Percentiles rank a stretch among this genome's conserved stretches.
phyloP scores from a whole-genome alignment of 2,113 vertebrate species.

The Recurvirostra avosetta region DNA sequence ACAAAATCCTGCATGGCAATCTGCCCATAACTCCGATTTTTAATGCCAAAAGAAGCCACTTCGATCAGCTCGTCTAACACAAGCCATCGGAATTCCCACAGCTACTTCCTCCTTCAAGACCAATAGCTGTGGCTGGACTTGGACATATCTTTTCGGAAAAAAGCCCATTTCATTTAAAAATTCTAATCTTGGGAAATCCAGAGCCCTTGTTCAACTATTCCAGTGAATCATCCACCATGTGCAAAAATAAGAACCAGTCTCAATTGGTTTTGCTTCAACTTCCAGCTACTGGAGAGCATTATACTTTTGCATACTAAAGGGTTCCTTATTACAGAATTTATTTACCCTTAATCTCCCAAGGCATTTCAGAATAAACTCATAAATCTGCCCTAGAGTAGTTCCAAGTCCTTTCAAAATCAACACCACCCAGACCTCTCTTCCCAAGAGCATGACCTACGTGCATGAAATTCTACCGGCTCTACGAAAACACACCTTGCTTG shows the following conservation, averaged over 20 bases:
- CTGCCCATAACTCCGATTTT: not conserved
- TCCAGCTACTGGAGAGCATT: not conserved
- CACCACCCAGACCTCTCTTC: not conserved
- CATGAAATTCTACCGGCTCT: not conserved
- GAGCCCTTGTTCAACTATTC: not conserved
- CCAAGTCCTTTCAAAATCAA: not conserved
- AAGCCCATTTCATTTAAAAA: slow-evolving; percentile 9
- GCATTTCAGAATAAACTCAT: not conserved
- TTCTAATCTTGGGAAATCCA: slow-evolving; percentile 5
- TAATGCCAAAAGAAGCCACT: not conserved
- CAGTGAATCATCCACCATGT: not conserved
- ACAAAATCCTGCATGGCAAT: not conserved
- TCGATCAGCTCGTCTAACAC: not conserved
- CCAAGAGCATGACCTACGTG: fast-evolving
- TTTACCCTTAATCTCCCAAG: not conserved
- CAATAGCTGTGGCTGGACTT: not conserved
- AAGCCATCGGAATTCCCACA: slow-evolving; percentile 6
- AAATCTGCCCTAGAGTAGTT: not conserved
- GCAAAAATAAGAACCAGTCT: not conserved
- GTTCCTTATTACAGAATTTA: not conserved
- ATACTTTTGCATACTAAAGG: not conserved
- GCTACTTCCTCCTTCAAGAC: not conserved
- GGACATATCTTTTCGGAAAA: not conserved
- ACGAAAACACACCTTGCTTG: not conserved
- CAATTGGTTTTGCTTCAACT: not conserved